Base-by-base conservation (phyloP, 2,888 invertebrate species). In the Eledone cirrhosa region DNA sequence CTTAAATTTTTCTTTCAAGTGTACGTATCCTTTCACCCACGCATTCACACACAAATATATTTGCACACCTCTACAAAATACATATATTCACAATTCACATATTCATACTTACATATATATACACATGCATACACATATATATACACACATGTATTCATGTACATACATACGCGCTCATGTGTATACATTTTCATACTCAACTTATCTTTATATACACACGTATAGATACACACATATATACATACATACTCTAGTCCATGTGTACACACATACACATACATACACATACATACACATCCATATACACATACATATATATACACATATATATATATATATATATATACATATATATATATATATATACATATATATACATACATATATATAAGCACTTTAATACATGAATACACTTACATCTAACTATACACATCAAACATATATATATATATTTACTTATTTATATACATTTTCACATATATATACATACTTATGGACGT, bases 321-420 rank as follows among this genome's bases (percentile, higher is more conserved):
- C 11, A 65, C 24, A 65, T 24, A 65, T 65, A 65, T 11, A 65
- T 24, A 65, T 24, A 65, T 24, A n/a, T n/a, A n/a, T n/a, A 65
- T 65, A 65, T 24, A 65, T 65, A 65, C 24, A 65, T 24, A 65
- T 22, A 65, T 24, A 65, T 24, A 65, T n/a, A 65, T n/a, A 65
- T 13, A 65, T 65, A 65, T n/a, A 65, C 7, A 65, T 16, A 65
- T 65, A 65, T n/a, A n/a, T n/a, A 65, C 29, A 65, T n/a, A 65
- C 29, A 65, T n/a, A 65, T 7, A 63, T 8, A 63, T 14, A 4
- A 5, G 24, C 19, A 63, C 24, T n/a, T 14, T n/a, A n/a, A 63
- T 14, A 63, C 19, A 11, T 5, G 24, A 7, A 63, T 14, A 63
- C 19, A n/a, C n/a, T n/a, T n/a, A n/a, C n/a, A n/a, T n/a, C n/a